Percentiles rank a stretch among this genome's conserved stretches.
Evolutionary conservation across 1,140 invertebrate genomes (phyloP).

Genomic region (Cherax destructor): DNA sequence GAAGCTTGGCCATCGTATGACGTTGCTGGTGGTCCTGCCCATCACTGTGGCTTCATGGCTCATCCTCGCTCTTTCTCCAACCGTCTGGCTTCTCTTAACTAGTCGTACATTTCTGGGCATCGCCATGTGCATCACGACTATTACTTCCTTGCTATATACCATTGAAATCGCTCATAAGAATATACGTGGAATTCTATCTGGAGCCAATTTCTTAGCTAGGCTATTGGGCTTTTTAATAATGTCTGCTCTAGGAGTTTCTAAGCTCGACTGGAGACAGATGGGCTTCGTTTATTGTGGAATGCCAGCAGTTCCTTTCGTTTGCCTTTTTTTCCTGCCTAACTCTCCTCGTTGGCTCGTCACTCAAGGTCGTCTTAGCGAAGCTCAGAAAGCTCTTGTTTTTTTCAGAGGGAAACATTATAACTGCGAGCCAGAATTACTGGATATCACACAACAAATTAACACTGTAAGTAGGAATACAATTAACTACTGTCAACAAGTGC

Average conservation of each 20-base stretch:
- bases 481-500: background rate
- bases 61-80: background rate
- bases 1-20: background rate
- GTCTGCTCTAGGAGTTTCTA: background rate
- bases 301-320: background rate
- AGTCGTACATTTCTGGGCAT: background rate
- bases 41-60: background rate
- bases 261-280: conserved; percentile 20
- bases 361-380: conserved; percentile 19
- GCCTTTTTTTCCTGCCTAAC: conserved; percentile 12
- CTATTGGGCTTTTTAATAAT: background rate
- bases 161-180: conserved; percentile 22
- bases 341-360: conserved; percentile 43
- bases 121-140: background rate
- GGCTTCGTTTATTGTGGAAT: background rate
- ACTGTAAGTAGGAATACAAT: background rate
- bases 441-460: background rate
- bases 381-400: conserved; percentile 22
- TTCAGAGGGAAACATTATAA: conserved; percentile 31
- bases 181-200: conserved; percentile 2
- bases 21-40: background rate
- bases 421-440: background rate
- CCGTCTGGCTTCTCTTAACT: conserved; percentile 5
- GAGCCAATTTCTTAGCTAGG: background rate
- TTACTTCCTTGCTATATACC: background rate